phyloP scores from a whole-genome alignment of 2,797 vertebrate species.

The Bovichtus variegatus region DNA sequence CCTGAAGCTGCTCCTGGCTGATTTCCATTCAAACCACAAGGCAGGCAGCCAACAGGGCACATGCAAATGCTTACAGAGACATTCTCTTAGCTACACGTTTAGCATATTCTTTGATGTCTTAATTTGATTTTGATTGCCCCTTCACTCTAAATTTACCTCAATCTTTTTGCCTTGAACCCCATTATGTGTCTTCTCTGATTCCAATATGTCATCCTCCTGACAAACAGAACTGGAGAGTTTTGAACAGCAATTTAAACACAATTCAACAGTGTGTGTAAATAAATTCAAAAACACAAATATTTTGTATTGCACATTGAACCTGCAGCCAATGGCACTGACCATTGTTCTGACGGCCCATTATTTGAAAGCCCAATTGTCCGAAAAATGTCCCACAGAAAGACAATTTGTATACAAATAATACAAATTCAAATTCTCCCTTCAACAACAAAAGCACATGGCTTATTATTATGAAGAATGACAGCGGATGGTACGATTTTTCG shows the following conservation, averaged over 20 bases:
- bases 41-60: slow-evolving; percentile 32
- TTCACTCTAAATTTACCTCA: slow-evolving; percentile 23
- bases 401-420: too few species aligned
- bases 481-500: too few species aligned
- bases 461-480: too few species aligned
- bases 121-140: slow-evolving; percentile 53
- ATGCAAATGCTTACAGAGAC: slow-evolving; percentile 31
- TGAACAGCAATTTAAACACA: background rate
- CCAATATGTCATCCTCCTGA: background rate
- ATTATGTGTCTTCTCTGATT: background rate
- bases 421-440: too few species aligned
- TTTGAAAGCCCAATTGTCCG: too few species aligned
- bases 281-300: too few species aligned
- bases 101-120: slow-evolving; percentile 41
- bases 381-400: too few species aligned
- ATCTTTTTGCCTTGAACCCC: background rate
- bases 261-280: background rate
- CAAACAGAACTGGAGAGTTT: background rate
- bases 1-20: slow-evolving; percentile 15
- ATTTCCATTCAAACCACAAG: slow-evolving; percentile 20
- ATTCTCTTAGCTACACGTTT: slow-evolving; percentile 13
- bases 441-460: too few species aligned
- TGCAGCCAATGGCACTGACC: too few species aligned
- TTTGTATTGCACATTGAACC: too few species aligned
- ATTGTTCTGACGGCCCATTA: too few species aligned